Evolutionary conservation across 2,888 invertebrate genomes (phyloP).

Genomic region (Choristoneura rosaceana): DNA sequence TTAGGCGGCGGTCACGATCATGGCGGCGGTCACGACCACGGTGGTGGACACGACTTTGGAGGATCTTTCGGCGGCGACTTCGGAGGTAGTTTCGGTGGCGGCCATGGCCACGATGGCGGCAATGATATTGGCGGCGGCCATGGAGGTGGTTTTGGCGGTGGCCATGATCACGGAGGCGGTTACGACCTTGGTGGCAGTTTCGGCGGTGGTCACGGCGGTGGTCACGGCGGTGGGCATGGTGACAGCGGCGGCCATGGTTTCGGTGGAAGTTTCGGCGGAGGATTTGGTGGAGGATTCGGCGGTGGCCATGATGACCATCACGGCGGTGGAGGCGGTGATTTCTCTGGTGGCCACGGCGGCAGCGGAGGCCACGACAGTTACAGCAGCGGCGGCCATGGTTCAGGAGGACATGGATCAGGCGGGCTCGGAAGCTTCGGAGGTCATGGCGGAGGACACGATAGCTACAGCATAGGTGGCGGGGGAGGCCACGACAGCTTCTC

Average conservation of each 20-base stretch:
- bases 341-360: conserved; percentile 47
- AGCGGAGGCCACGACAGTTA: conserved; percentile 49
- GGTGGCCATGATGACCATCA: conserved; percentile 45
- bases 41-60: conserved; percentile 43
- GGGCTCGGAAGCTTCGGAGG: conserved; percentile 46
- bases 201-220: conserved; percentile 41
- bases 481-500: conserved; percentile 43
- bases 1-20: conserved; percentile 46
- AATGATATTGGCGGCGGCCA: conserved; percentile 36
- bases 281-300: conserved; percentile 45
- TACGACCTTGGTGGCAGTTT: conserved; percentile 36
- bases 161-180: conserved; percentile 42
- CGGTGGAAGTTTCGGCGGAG: conserved; percentile 47
- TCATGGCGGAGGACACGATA: conserved; percentile 48
- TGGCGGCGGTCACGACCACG: conserved; percentile 43
- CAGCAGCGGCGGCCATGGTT: conserved; percentile 46
- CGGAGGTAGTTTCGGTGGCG: conserved; percentile 40
- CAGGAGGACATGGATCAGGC: conserved; percentile 37
- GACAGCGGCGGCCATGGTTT: conserved; percentile 35
- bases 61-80: conserved; percentile 45
- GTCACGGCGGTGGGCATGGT: conserved; percentile 50
- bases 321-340: conserved; percentile 43
- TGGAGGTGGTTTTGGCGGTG: conserved; percentile 44
- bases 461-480: conserved; percentile 49
- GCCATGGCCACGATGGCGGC: conserved; percentile 16